A percentile compares a stretch with the other conserved stretches of the same genome.
These are phyloP conservation scores for Ammodytes dubius DNA, from an alignment of 2,113 vertebrate genomes.

Conservation along the genomic window DNA sequence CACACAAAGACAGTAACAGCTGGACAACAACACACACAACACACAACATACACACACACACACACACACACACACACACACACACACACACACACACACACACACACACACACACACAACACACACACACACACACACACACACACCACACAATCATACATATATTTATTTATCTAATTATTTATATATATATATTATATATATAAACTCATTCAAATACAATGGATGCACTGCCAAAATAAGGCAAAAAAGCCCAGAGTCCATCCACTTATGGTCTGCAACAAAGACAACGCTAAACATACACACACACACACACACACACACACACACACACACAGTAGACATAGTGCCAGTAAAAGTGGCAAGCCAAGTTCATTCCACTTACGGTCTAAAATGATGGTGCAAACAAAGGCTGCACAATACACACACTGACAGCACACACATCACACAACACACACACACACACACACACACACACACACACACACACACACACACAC, in stretches of 20 bases:
- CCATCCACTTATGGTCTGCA: conserved; percentile 23
- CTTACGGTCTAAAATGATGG: conserved; percentile 34
- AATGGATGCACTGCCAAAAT: conserved; percentile 20
- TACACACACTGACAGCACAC: conserved; percentile 12
- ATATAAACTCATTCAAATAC: conserved; percentile 20
- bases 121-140: not conserved
- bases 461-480: not conserved
- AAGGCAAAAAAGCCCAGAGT: conserved; percentile 29
- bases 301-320: not conserved
- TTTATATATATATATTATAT: too few relatives aligned
- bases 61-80: conserved; percentile 2
- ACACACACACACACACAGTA: not conserved
- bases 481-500: conserved; percentile 15
- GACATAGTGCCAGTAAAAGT: conserved; percentile 7
- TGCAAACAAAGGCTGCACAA: conserved; percentile 24
- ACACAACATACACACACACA: too few relatives aligned
- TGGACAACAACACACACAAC: conserved; percentile 10
- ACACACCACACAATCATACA: too few relatives aligned
- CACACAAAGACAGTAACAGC: too few relatives aligned
- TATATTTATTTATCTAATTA: too few relatives aligned
- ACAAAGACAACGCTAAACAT: conserved; percentile 11
- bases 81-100: not conserved
- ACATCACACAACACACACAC: not conserved
- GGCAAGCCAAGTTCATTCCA: conserved; percentile 41
- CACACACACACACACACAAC: not conserved